phyloP scores from a whole-genome alignment of 2,888 invertebrate genomes.

The Nasonia oneida region DNA sequence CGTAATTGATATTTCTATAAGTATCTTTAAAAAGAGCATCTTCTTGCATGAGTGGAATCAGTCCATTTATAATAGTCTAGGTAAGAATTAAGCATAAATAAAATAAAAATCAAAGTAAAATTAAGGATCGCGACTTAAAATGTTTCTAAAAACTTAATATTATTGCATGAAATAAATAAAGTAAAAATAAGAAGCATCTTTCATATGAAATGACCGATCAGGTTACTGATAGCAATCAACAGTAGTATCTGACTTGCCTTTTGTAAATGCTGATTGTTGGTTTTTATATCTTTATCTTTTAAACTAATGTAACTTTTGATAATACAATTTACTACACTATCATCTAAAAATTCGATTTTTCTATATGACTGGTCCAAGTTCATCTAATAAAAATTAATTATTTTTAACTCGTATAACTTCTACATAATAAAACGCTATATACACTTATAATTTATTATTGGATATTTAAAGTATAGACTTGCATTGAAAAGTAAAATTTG shows the following conservation, averaged over 20 bases:
- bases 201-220: background rate
- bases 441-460: background rate
- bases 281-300: constrained; percentile 61
- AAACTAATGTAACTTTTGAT: constrained; percentile 67
- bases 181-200: too few relatives aligned
- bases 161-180: background rate
- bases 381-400: background rate
- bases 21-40: constrained; percentile 73
- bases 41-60: constrained; percentile 71
- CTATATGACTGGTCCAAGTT: background rate
- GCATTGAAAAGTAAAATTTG: background rate
- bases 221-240: background rate
- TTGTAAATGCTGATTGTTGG: constrained; percentile 64
- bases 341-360: constrained; percentile 46
- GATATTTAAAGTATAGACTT: background rate
- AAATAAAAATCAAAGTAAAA: background rate
- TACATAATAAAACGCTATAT: background rate
- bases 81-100: background rate
- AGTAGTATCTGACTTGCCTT: constrained; percentile 59
- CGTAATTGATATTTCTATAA: constrained; percentile 78
- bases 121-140: background rate
- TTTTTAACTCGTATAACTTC: background rate
- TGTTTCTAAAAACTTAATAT: background rate
- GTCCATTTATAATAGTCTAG: constrained; percentile 37
- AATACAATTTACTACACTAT: constrained; percentile 64